Evolutionary conservation across 1,140 invertebrate genomes (phyloP).

Genomic region (Platyscapa corneri): DNA sequence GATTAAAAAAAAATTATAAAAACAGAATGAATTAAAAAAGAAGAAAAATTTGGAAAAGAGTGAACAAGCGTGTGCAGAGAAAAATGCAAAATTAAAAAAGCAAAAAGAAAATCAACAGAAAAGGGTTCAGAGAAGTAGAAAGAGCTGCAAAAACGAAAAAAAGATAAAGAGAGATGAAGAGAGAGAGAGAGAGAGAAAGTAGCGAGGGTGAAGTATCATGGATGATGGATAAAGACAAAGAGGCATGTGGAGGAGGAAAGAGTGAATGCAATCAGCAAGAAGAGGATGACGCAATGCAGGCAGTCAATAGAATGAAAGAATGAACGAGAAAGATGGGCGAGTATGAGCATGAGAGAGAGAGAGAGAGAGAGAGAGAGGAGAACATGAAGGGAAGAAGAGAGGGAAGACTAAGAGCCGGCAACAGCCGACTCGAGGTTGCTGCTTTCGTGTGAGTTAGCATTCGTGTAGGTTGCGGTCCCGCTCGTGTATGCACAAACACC

Average conservation of each 20-base stretch:
- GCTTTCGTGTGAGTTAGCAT: conserved; percentile 13
- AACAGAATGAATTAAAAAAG: too few relatives aligned
- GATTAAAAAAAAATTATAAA: too few relatives aligned
- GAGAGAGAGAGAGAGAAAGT: conserved; percentile 25
- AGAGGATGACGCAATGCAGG: not conserved
- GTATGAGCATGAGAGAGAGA: conserved; percentile 31
- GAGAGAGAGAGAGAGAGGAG: conserved; percentile 17
- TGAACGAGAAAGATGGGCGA: not conserved
- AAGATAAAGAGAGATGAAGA: not conserved
- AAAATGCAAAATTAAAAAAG: too few relatives aligned
- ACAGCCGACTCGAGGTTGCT: conserved; percentile 50
- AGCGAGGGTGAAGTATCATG: conserved; percentile 36
- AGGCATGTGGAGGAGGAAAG: conserved; percentile 32
- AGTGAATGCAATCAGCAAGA: not conserved
- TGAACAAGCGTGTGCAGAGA: too few relatives aligned
- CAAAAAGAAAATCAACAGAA: not conserved
- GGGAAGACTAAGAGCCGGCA: conserved; percentile 50
- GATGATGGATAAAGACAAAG: conserved; percentile 35
- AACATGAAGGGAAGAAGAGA: too few relatives aligned
- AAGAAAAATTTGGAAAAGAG: too few relatives aligned
- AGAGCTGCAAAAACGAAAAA: conserved; percentile 14
- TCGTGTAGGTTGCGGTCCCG: too few relatives aligned
- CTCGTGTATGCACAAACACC: not conserved
- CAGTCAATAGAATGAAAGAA: conserved; percentile 42
- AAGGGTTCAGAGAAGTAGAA: not conserved